Base-by-base conservation (phyloP, 2,888 invertebrate species). In the Peribatodes rhomboidaria region DNA sequence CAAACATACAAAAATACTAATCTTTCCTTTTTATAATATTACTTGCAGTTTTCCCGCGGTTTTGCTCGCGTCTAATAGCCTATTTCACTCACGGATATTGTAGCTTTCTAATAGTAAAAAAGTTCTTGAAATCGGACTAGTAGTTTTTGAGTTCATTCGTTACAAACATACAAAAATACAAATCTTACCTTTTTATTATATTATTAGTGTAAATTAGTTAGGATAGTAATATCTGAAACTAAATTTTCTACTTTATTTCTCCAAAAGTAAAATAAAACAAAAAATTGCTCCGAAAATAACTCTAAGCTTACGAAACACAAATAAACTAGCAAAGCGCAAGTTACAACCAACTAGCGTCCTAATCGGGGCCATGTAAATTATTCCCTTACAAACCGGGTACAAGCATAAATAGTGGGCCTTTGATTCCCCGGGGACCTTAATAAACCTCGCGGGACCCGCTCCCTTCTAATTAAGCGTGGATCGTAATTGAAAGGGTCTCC, bases 391-490 rank as follows among this genome's bases (percentile, higher is more conserved):
- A 73, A 65, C 71, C 74, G 67, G 71, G 74, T 71, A 73, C 69
- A 69, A 65, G 71, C 69, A 75, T 78, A 76, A 80, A 80, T 77
- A 81, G 79, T 80, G 74, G 74, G 65, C 76, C 77, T 80, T 81
- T 80, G 81, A 81, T 79, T 81, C 74, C 70, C 59, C 14, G 56
- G 73, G 70, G 76, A 77, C 79, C 80, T 76, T 75, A 79, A 82
- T 82, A 82, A 82, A 83, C 81, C 78, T 75, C 73, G 60, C 73
- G 52, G 54, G 62, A 14, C 67, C 72, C 67, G 73, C 75, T 79
- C 77, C 78, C 77, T 78, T 81, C 84, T 86, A 85, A 87, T 87
- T 87, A 86, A 83, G 80, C 79, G 76, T 77, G 75, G 79, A 80
- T 79, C 77, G 82, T 85, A 85, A 87, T 85, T 85, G 86, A 83